Base-by-base conservation (phyloP, 2,797 vertebrate species). In the Tangara arthus region DNA sequence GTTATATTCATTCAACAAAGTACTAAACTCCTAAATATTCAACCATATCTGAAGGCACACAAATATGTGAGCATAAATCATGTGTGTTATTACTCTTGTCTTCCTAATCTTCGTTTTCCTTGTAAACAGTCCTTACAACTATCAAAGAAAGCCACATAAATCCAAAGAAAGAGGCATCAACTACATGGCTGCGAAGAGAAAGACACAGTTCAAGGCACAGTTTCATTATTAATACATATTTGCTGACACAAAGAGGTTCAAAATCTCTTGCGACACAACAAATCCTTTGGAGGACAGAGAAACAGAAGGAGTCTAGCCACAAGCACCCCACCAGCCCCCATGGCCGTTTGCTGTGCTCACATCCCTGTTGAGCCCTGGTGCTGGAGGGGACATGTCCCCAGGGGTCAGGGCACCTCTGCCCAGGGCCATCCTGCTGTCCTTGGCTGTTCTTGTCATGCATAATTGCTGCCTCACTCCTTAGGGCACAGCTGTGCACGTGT, bases 371-470 rank as follows among this genome's bases (percentile, higher is more conserved):
- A 59, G 47, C 11, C 34, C 23, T 22, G 6, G 4, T 2, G 0
- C 55, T 65, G 55, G 44, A 85, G 14, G 18, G 4, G 4, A 56
- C 6, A 10, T 5, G 9, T 2, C 7, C 5, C 16, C 17, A 14
- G 21, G 1, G 6, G 14, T 15, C 42, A n/a, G 42, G 5, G 4
- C 15, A 50, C 22, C 32, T 46, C 68, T 61, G 6, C 32, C 35
- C 10, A 35, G 23, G 34, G 41, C 26, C 50, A 64, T 9, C 42
- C 24, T 79, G 28, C 71, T 63, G 22, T 39, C 21, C 56, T 56
- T 19, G 59, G 42, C 42, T 11, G 1, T 26, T 68, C 23, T 41
- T 56, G 57, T 15, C 5, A 0, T 1, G 1, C 0, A 0, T 2
- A 8, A 6, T 53, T 11, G 2, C 39, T 60, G 41, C 7, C 20